Evolutionary conservation across 2,888 invertebrate genomes (phyloP).

Genomic region (Hypselothyrea guttata): DNA sequence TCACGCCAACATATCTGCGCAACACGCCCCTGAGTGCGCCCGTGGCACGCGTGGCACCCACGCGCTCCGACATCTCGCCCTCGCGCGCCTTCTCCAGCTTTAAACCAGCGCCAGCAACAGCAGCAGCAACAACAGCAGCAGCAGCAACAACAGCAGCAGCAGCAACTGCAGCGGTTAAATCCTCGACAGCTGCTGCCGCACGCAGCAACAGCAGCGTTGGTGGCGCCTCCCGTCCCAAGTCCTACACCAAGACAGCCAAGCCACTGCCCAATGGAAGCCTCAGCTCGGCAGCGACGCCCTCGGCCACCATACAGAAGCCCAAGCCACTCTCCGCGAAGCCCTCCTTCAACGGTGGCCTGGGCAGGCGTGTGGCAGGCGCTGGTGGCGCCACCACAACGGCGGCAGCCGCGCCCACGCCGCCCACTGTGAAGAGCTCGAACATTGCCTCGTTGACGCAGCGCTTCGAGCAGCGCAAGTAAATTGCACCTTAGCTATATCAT

Average conservation of each 20-base stretch:
- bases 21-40: conserved; percentile 89
- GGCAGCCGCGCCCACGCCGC: conserved; percentile 63
- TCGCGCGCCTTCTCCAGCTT: conserved; percentile 80
- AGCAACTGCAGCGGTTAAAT: conserved; percentile 10
- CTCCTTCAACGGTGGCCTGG: conserved; percentile 64
- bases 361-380: conserved; percentile 47
- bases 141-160: conserved; percentile 22
- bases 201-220: conserved; percentile 49
- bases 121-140: conserved; percentile 14
- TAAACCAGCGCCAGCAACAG: conserved; percentile 66
- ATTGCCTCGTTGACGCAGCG: conserved; percentile 78
- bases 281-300: conserved; percentile 40
- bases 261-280: conserved; percentile 66
- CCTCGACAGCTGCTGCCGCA: conserved; percentile 32
- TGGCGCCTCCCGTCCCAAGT: conserved; percentile 59
- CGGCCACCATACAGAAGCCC: conserved; percentile 77
- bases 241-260: conserved; percentile 62
- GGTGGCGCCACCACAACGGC: conserved; percentile 36
- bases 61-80: conserved; percentile 78
- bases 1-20: conserved; percentile 86
- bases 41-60: conserved; percentile 82
- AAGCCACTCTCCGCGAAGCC: conserved; percentile 79
- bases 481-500: conserved; percentile 12
- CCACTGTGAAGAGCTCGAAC: conserved; percentile 68
- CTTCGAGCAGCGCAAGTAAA: conserved; percentile 69